Evolutionary conservation across 2,113 vertebrate genomes (phyloP).

Genomic region (Sphyrna mokarran): DNA sequence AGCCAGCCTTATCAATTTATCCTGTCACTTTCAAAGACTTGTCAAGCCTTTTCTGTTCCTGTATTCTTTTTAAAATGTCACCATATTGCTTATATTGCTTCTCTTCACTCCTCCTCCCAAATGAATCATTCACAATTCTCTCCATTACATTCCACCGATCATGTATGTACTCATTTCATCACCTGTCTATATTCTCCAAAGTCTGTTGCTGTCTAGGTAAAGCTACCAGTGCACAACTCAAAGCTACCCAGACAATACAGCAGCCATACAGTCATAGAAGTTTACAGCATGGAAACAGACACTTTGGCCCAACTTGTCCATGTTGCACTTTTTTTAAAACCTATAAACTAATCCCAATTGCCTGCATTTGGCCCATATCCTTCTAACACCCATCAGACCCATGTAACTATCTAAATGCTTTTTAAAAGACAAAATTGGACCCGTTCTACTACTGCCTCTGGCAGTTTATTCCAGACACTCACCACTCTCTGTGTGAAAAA

Average conservation of each 20-base stretch:
- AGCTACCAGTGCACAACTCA: neutral
- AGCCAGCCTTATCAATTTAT: neutral
- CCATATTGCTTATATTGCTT: neutral
- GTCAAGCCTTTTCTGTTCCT: neutral
- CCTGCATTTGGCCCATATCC: too few relatives aligned
- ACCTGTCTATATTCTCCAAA: neutral
- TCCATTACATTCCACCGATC: neutral
- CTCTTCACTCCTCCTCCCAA: neutral
- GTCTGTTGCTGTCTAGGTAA: neutral
- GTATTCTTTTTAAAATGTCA: neutral
- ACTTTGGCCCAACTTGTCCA: too few relatives aligned
- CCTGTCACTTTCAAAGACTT: neutral
- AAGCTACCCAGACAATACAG: neutral
- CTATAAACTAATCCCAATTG: too few relatives aligned
- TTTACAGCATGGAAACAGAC: too few relatives aligned
- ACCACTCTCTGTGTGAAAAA: too few relatives aligned
- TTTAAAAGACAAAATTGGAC: too few relatives aligned
- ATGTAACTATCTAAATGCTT: too few relatives aligned
- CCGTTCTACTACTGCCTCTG: too few relatives aligned
- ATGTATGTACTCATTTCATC: neutral
- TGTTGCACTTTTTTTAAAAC: too few relatives aligned
- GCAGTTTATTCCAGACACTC: too few relatives aligned
- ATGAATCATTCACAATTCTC: neutral
- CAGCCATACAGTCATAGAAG: too few relatives aligned
- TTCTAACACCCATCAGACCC: too few relatives aligned